phyloP scores from a whole-genome alignment of 53 echinoderm and acorn worm genomes.

The Mesocentrotus franciscanus region DNA sequence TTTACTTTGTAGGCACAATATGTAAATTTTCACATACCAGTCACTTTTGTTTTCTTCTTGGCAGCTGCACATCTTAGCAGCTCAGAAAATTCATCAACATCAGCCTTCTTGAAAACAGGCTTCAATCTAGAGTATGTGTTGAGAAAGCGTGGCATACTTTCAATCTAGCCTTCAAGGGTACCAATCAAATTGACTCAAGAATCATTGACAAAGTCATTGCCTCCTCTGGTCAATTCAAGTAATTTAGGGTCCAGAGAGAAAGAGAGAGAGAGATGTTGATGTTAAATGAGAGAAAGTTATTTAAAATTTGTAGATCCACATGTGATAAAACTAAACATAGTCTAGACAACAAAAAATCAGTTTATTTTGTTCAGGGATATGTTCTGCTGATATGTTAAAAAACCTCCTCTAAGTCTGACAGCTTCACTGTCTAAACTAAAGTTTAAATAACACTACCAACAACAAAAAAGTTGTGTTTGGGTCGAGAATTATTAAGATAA shows the following conservation, averaged over 20 bases:
- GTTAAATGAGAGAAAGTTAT: too few relatives aligned
- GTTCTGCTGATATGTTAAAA: too few relatives aligned
- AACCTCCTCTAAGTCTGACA: too few relatives aligned
- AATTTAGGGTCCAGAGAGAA: background rate
- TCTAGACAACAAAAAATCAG: too few relatives aligned
- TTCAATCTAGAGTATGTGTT: constrained; percentile 52
- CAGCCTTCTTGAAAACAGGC: constrained; percentile 26
- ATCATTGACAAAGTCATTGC: background rate
- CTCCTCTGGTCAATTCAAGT: background rate
- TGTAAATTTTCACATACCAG: background rate
- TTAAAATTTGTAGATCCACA: too few relatives aligned
- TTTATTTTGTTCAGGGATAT: too few relatives aligned
- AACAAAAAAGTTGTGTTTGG: too few relatives aligned
- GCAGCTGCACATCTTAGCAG: background rate
- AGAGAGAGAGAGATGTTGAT: background rate
- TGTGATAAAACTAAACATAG: too few relatives aligned
- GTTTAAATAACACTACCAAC: too few relatives aligned
- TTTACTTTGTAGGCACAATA: too few relatives aligned
- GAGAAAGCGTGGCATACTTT: constrained; percentile 37
- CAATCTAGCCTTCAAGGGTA: background rate
- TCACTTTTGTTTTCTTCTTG: background rate
- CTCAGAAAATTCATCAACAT: constrained; percentile 35
- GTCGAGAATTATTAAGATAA: too few relatives aligned
- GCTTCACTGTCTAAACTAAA: too few relatives aligned
- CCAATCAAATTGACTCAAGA: background rate